Base-by-base conservation (phyloP, 2,888 invertebrate species). In the Erpobdella octoculata region DNA sequence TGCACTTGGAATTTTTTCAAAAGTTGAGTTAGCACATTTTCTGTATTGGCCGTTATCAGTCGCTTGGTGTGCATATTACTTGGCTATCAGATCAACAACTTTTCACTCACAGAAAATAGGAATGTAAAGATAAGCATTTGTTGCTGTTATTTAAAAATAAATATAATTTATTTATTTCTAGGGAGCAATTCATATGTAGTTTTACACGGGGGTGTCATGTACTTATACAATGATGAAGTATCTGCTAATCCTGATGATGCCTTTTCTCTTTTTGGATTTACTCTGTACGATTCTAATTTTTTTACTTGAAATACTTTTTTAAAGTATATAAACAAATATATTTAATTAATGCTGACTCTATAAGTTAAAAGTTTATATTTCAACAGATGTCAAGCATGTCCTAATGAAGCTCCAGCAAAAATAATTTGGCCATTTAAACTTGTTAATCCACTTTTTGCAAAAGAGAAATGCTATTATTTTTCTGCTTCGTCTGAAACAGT, bases 371-470 rank as follows among this genome's bases (percentile, higher is more conserved):
- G 21, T 53, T 6, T 12, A 6, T 6, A 25, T 53, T 53, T 53
- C 21, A 9, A 8, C 53, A 62, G 62, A 33, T 62, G 62, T 31
- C 33, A 35, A 8, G 1, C 33, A 33, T 62, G 62, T 35, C 35
- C 35, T n/a, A 35, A 62, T 35, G 62, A 62, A 62, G 62, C 33
- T 33, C 35, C 62, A 31, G 35, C 33, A 6, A 62, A 62, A 35
- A 31, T 62, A 28, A 18, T 35, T 18, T 62, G 62, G 62, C 62
- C 62, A 2, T 62, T 62, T 35, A 62, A 62, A 31, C 2, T 62
- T 28, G 62, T 62, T 6, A 62, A 62, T 35, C n/a, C 35, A 3
- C 35, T 62, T 9, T 6, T 9, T 35, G 31, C 4, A 35, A 62
- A 62, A 21, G 62, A 62, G 2, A 62, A 62, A 35, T 33, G n/a